Evolutionary conservation across 2,113 vertebrate genomes (phyloP), one percentile per base, ranked within the genome.

Genomic region (Rynchops niger): DNA sequence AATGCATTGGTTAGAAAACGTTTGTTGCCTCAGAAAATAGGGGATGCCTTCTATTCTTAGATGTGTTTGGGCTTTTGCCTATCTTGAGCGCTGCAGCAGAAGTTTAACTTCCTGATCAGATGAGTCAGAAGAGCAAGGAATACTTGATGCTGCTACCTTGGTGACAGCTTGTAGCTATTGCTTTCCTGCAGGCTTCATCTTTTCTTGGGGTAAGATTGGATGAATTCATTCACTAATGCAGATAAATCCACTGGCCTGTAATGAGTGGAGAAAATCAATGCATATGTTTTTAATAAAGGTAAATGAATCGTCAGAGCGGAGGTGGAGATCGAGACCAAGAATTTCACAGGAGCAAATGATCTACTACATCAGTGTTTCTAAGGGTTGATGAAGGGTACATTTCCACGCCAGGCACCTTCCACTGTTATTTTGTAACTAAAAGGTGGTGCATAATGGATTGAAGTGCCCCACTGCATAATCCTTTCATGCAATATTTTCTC

Each of bases 191-290:
- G 52, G 29, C 53, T 90, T 87, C 82, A 45, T 61, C 84, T 90
- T 5, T 19, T 91, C 21, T 82, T 62, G 70, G 42, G 84, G 11
- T 50, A 20, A 55, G 18, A 32, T 49, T 82, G 38, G 55, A 86
- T 85, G 8, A 76, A 69, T 93, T 82, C 2, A 67, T 88, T 95
- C 49, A 19, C 47, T 91, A 70, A 81, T 66, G 65, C 65, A 61
- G 81, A 85, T 85, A 80, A 91, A 82, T 90, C n/a, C n/a, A n/a
- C 38, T 83, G 73, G 61, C 61, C 42, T 95, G 65, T 79, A 95
- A 81, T 79, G 49, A 84, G 63, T 62, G 78, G 52, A 84, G 77
- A 93, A 94, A 96, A 93, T 95, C 88, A 82, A 82, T 84, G 69
- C 56, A 81, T 73, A 21, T 58, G 43, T 86, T 90, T 90, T 93